phyloP scores from a whole-genome alignment of 2,888 invertebrate genomes.

The Itoplectis maculator region DNA sequence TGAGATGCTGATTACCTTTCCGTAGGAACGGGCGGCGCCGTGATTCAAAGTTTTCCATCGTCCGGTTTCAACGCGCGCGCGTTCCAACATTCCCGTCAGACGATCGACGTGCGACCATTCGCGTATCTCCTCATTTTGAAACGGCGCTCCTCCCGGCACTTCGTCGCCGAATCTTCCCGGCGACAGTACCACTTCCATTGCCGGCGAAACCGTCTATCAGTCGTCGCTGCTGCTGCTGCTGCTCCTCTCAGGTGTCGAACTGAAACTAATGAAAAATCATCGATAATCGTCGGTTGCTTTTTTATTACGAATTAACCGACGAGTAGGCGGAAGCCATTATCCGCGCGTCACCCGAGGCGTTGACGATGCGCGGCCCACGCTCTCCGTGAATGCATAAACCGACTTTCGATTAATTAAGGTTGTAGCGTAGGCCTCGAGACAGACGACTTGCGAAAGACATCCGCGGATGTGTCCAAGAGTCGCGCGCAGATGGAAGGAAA shows the following conservation, averaged over 20 bases:
- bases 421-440: constrained; percentile 57
- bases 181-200: constrained; percentile 78
- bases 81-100: constrained; percentile 86
- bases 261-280: no score
- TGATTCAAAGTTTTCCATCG: constrained; percentile 85
- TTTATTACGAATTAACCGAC: no score
- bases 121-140: constrained; percentile 86
- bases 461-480: constrained; percentile 45
- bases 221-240: constrained; percentile 5
- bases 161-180: constrained; percentile 74
- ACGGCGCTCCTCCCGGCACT: constrained; percentile 81
- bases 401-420: constrained; percentile 64
- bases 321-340: constrained; percentile 14
- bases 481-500: constrained; percentile 15
- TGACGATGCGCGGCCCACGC: constrained; percentile 49
- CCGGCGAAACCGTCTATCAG: no score
- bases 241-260: background rate
- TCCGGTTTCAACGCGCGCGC: constrained; percentile 86
- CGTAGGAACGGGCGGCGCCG: constrained; percentile 85
- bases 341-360: constrained; percentile 36
- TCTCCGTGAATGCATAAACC: constrained; percentile 39
- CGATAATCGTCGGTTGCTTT: no score
- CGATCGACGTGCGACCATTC: constrained; percentile 86
- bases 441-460: constrained; percentile 28
- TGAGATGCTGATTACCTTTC: constrained; percentile 86